phyloP scores from a whole-genome alignment of 2,113 vertebrate genomes.

The Pedetes capensis region DNA sequence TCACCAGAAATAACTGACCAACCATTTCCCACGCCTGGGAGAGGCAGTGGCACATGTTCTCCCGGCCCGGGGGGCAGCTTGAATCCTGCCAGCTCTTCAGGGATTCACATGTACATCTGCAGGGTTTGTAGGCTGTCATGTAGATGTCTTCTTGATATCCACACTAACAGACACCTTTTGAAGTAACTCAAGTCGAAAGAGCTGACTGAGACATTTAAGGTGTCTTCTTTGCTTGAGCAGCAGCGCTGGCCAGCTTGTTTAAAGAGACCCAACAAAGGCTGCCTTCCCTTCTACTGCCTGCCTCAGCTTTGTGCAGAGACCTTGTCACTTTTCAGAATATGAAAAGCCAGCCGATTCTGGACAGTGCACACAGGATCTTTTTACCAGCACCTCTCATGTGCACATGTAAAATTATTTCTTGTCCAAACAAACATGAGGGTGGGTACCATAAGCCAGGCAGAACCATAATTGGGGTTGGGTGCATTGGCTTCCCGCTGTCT shows the following conservation, averaged over 20 bases:
- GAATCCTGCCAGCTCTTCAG: background rate
- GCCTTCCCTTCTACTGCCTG: background rate
- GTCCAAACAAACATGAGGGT: conserved; percentile 53
- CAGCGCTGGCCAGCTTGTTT: background rate
- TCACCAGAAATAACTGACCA: background rate
- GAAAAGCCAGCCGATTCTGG: conserved; percentile 40
- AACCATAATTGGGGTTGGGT: conserved; percentile 28
- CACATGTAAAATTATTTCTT: conserved; percentile 49
- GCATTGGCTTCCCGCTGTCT: conserved; percentile 46
- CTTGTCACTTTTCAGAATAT: background rate
- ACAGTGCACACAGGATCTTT: conserved; percentile 15
- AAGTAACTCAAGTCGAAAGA: conserved; percentile 39
- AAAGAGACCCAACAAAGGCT: background rate
- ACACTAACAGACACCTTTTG: background rate
- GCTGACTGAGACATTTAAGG: background rate
- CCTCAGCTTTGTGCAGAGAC: background rate
- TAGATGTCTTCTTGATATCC: background rate
- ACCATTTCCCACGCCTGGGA: accelerated
- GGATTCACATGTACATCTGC: background rate
- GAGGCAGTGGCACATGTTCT: background rate
- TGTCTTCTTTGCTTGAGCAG: background rate
- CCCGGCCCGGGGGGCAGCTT: background rate
- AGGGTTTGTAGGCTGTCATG: background rate
- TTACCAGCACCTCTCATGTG: background rate
- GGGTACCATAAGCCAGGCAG: background rate